Evolutionary conservation across 2,797 vertebrate genomes (phyloP).

Genomic region (Smutsia temminckii): DNA sequence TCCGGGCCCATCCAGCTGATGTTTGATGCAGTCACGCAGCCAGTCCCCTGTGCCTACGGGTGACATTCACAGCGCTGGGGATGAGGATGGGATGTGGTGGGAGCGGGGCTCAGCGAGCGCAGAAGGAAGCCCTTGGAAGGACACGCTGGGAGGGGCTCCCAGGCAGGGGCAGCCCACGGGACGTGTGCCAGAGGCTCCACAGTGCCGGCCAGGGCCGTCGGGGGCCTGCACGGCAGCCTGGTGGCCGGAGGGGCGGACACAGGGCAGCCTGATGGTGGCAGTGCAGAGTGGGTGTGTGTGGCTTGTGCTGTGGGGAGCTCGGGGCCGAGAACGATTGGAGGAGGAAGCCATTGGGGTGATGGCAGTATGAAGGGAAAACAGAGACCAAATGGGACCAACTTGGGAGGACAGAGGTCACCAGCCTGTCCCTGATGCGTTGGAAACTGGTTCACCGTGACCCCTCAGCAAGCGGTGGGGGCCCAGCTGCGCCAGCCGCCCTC

Average conservation of each 20-base stretch:
- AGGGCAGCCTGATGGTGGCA: no score
- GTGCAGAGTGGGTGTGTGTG: not conserved
- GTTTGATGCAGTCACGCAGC: no score
- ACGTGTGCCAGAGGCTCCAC: rapidly evolving
- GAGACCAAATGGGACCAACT: no score
- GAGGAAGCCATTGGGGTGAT: no score
- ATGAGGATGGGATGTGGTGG: not conserved
- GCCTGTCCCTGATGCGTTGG: rapidly evolving
- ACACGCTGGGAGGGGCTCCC: not conserved
- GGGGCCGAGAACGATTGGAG: not conserved
- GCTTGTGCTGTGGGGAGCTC: not conserved
- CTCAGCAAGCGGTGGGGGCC: no score
- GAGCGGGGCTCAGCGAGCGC: not conserved
- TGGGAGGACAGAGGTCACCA: no score
- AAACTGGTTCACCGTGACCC: not conserved
- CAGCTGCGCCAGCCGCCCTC: no score
- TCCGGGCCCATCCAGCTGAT: no score
- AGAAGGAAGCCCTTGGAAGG: not conserved
- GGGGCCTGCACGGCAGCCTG: no score
- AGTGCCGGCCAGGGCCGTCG: rapidly evolving
- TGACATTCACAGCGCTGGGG: no score
- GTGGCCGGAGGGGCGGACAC: not conserved
- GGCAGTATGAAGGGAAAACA: not conserved
- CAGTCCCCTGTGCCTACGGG: no score
- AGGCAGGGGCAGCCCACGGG: not conserved